phyloP scores from a whole-genome alignment of 1,140 invertebrate genomes.

The Scaptomyza pallida region DNA sequence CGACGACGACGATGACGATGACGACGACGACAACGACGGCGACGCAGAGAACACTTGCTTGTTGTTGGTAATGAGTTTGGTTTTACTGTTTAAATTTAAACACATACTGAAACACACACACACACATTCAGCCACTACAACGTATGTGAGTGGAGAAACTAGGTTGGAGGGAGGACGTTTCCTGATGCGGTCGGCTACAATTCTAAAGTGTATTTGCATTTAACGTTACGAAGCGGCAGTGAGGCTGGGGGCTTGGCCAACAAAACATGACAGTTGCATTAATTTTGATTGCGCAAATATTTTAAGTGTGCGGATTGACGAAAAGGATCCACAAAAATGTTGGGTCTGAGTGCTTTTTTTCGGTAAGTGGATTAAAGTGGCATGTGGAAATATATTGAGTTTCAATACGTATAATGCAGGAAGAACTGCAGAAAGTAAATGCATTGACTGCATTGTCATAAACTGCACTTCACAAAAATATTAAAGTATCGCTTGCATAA shows the following conservation, averaged over 20 bases:
- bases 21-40: constrained; percentile 60
- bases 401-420: not conserved
- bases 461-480: not conserved
- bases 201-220: constrained; percentile 83
- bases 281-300: constrained; percentile 81
- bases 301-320: constrained; percentile 73
- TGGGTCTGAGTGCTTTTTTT: constrained; percentile 30
- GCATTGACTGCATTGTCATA: not conserved
- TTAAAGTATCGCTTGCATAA: too few species aligned
- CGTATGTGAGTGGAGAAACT: constrained; percentile 1
- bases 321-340: constrained; percentile 60
- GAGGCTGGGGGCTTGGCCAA: constrained; percentile 1
- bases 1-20: constrained; percentile 47
- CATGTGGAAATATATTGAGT: not conserved
- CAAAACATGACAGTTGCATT: constrained; percentile 81
- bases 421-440: not conserved
- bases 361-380: constrained; percentile 19
- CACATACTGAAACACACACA: too few species aligned
- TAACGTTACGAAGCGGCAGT: constrained; percentile 49
- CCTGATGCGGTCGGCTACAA: constrained; percentile 59
- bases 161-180: not conserved
- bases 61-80: constrained; percentile 81
- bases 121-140: constrained; percentile 23
- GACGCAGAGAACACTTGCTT: constrained; percentile 45
- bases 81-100: constrained; percentile 82